Conservation (phyloP, 2,888 invertebrate species). For the Acleris emargana region DNA sequence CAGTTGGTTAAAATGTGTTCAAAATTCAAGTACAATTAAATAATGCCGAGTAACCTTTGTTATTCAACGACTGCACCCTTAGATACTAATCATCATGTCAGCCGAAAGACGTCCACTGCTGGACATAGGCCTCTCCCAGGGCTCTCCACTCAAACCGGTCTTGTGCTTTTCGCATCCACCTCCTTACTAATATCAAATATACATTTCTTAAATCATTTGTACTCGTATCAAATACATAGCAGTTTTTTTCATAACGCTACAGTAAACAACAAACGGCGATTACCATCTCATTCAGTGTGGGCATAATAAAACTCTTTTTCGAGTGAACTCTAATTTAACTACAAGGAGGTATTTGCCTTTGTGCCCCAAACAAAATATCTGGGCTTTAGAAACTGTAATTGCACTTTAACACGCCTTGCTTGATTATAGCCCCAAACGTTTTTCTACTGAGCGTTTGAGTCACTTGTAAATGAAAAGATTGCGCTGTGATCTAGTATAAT, state of each 20-base stretch:
- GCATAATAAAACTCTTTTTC: neutral
- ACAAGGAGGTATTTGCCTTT: conserved; percentile 28
- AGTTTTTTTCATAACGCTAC: neutral
- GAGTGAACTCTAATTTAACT: conserved; percentile 24
- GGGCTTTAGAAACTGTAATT: conserved; percentile 26
- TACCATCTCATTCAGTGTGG: neutral
- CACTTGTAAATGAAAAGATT: conserved; percentile 15
- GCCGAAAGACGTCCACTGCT: too few species aligned
- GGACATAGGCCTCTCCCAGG: too few species aligned
- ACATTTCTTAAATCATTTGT: too few species aligned
- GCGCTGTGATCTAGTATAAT: neutral
- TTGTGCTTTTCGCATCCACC: too few species aligned
- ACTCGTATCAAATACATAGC: neutral
- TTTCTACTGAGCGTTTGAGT: conserved; percentile 3
- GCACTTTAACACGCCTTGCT: conserved; percentile 24
- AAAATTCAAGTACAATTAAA: too few species aligned
- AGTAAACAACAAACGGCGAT: neutral
- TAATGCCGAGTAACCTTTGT: too few species aligned
- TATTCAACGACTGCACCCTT: too few species aligned
- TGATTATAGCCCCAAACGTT: conserved; percentile 14
- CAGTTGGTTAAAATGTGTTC: too few species aligned
- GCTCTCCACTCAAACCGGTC: too few species aligned
- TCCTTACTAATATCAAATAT: too few species aligned
- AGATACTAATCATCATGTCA: too few species aligned
- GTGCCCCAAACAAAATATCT: conserved; percentile 30